phyloP scores from a whole-genome alignment of 30 jellyfish, hydroid and myxozoan species.

The Pelagia noctiluca region DNA sequence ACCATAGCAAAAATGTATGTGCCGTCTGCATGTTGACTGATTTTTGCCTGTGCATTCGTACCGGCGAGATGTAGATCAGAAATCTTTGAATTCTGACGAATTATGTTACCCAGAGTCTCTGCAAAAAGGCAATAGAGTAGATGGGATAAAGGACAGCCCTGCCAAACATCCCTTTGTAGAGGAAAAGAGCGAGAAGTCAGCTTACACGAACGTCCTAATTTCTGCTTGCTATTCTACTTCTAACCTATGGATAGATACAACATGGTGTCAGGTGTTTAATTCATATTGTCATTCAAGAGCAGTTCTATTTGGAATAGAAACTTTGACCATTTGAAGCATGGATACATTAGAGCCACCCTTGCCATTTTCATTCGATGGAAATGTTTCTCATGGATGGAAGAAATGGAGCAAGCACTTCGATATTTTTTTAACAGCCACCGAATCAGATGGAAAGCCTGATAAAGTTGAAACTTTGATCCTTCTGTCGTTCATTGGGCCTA shows the following conservation, averaged over 20 bases:
- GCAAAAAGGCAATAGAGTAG: no score
- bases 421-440: conserved; percentile 59
- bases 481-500: no score
- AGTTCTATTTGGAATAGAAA: conserved; percentile 50
- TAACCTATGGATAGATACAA: conserved; percentile 6
- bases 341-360: conserved; percentile 56
- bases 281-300: conserved; percentile 34
- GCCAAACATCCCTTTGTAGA: no score
- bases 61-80: no score
- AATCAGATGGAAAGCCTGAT: conserved; percentile 71
- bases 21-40: no score
- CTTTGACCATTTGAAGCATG: conserved; percentile 51
- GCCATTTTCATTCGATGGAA: conserved; percentile 56
- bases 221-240: no score
- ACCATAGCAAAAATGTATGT: no score
- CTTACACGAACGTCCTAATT: conserved; percentile 23
- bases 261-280: conserved; percentile 59
- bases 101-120: no score
- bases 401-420: conserved; percentile 49
- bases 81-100: no score
- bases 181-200: no score
- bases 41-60: no score
- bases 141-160: no score
- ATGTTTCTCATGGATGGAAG: conserved; percentile 62
- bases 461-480: conserved; percentile 41